These are phyloP conservation scores for Crypturellus undulatus DNA, from an alignment of 2,113 vertebrate species.

Conservation along the genomic window DNA sequence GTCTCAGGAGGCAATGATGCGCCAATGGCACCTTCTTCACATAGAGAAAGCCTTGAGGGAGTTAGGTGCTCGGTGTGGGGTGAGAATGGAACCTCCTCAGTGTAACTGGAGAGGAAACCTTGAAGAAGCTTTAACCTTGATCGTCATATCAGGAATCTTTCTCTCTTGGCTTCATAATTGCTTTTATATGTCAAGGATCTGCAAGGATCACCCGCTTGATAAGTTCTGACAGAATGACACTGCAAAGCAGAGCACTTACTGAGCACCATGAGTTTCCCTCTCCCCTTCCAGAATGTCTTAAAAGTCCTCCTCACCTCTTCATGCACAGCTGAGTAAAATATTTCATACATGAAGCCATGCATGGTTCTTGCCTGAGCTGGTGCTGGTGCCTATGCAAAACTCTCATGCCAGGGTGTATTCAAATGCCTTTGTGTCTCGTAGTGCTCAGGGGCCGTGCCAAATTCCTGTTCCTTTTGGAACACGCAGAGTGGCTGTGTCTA, in stretches of 20 bases:
- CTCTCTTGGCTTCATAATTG: too few species aligned
- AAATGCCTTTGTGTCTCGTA: background rate
- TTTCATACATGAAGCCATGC: background rate
- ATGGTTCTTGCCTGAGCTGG: background rate
- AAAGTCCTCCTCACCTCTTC: background rate
- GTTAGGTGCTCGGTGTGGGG: background rate
- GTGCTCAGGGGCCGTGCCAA: background rate
- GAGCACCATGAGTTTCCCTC: background rate
- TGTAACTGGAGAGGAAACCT: too few species aligned
- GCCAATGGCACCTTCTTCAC: background rate
- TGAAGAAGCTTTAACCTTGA: too few species aligned
- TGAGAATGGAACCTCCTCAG: background rate
- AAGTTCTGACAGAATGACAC: background rate
- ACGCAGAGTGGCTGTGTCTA: background rate
- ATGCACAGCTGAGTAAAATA: background rate
- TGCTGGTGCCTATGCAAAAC: background rate
- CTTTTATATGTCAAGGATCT: too few species aligned
- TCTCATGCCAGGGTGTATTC: background rate
- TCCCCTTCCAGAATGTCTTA: background rate
- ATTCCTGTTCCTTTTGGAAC: background rate
- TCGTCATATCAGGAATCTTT: too few species aligned
- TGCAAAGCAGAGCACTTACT: background rate
- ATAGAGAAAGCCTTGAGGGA: background rate
- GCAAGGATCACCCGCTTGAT: too few species aligned
- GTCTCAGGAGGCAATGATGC: background rate